A percentile compares a stretch with the other conserved stretches of the same genome.
Evolutionary conservation across 2,888 invertebrate species (phyloP).

Genomic region (Terebella lapidaria): DNA sequence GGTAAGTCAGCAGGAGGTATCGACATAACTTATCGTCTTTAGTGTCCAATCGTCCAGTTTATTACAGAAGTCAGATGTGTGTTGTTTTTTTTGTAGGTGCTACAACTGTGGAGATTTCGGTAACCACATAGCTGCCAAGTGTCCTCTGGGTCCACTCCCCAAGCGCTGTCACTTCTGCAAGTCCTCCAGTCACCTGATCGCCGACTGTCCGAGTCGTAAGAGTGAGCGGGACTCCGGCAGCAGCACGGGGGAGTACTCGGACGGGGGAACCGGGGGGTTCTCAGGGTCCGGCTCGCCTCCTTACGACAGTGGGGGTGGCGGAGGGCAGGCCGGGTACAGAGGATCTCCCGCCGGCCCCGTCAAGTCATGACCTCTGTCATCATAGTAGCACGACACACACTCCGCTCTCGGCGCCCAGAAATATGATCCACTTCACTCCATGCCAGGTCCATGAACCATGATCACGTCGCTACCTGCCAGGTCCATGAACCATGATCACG

Average conservation of each 20-base stretch:
- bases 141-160: conserved; percentile 80
- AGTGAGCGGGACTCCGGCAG: not conserved
- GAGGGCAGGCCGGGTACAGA: too few species aligned
- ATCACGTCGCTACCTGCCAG: too few species aligned
- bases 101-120: conserved; percentile 91
- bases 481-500: too few species aligned
- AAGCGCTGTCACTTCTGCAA: conserved; percentile 88
- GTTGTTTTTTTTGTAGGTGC: conserved; percentile 62
- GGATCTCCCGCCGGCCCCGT: too few species aligned
- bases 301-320: too few species aligned
- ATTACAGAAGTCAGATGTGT: not conserved
- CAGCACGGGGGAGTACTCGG: not conserved
- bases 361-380: too few species aligned
- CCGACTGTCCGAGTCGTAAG: conserved; percentile 69
- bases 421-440: too few species aligned
- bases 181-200: conserved; percentile 80
- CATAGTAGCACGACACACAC: too few species aligned
- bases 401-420: too few species aligned
- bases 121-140: conserved; percentile 87
- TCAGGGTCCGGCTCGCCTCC: too few species aligned
- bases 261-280: too few species aligned
- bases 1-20: conserved; percentile 57
- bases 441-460: too few species aligned
- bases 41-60: not conserved
- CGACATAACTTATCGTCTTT: not conserved